A percentile compares a stretch with the other conserved stretches of the same genome.
phyloP scores from a whole-genome alignment of 2,888 invertebrate species.

The Malachius bipustulatus region DNA sequence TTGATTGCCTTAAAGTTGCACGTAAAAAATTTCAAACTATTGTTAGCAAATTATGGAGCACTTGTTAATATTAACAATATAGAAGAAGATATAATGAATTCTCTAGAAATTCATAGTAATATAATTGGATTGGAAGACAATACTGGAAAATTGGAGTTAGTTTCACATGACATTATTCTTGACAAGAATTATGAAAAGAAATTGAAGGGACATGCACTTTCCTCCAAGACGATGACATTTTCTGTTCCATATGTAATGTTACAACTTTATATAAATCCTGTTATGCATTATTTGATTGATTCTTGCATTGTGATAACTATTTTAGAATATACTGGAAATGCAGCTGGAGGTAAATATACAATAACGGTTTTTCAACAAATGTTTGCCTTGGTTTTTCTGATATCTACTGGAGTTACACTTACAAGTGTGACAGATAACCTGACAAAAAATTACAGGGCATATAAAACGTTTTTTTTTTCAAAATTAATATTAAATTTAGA shows the following conservation, averaged over 20 bases:
- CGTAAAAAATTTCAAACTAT: constrained; percentile 42
- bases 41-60: constrained; percentile 36
- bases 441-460: too few relatives aligned
- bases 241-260: constrained; percentile 60
- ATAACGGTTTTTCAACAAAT: constrained; percentile 1
- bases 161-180: constrained; percentile 35
- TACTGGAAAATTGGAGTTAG: constrained; percentile 31
- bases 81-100: constrained; percentile 41
- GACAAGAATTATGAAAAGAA: constrained; percentile 39
- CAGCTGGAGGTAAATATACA: constrained; percentile 29
- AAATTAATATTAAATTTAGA: neutral
- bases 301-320: constrained; percentile 47
- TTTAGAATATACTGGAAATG: constrained; percentile 25
- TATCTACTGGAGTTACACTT: too few relatives aligned
- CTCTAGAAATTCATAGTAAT: constrained; percentile 47
- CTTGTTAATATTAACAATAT: constrained; percentile 34
- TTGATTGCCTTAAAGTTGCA: constrained; percentile 41
- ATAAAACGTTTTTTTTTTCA: neutral
- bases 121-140: constrained; percentile 36
- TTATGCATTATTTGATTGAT: constrained; percentile 55
- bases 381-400: neutral
- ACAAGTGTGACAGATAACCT: too few relatives aligned
- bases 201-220: constrained; percentile 53
- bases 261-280: constrained; percentile 66
- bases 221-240: constrained; percentile 52